Conservation (phyloP, 2,888 invertebrate species). For the Pterobdella sp. region DNA sequence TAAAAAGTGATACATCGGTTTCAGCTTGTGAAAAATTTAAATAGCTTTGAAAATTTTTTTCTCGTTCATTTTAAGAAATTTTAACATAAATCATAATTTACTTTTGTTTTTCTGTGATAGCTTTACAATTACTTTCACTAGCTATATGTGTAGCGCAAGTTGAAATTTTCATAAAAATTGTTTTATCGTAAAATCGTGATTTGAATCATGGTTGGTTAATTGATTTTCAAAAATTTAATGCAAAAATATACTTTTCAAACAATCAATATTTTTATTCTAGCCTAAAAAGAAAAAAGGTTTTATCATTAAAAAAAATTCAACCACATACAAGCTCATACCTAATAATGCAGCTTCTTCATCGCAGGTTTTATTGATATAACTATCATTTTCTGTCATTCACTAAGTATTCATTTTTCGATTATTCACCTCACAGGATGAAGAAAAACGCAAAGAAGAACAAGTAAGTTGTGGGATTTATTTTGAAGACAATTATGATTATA, state of each 20-base stretch:
- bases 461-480: not conserved
- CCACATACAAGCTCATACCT: conserved; percentile 2
- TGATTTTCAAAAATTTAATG: not conserved
- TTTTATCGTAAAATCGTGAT: not conserved
- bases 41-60: too few species aligned
- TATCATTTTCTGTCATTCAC: too few species aligned
- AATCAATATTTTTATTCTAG: not conserved
- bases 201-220: not conserved
- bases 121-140: too few species aligned
- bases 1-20: too few species aligned
- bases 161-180: not conserved
- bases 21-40: too few species aligned
- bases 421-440: not conserved
- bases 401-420: too few species aligned
- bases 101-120: too few species aligned
- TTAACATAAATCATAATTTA: too few species aligned
- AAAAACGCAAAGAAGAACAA: conserved; percentile 5
- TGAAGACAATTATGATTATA: not conserved
- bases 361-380: too few species aligned
- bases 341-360: too few species aligned
- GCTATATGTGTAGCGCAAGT: not conserved
- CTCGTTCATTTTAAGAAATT: too few species aligned
- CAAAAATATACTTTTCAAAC: not conserved
- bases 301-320: not conserved
- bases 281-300: not conserved